phyloP scores from a whole-genome alignment of 1,140 invertebrate species.

The Bombus balteatus region DNA sequence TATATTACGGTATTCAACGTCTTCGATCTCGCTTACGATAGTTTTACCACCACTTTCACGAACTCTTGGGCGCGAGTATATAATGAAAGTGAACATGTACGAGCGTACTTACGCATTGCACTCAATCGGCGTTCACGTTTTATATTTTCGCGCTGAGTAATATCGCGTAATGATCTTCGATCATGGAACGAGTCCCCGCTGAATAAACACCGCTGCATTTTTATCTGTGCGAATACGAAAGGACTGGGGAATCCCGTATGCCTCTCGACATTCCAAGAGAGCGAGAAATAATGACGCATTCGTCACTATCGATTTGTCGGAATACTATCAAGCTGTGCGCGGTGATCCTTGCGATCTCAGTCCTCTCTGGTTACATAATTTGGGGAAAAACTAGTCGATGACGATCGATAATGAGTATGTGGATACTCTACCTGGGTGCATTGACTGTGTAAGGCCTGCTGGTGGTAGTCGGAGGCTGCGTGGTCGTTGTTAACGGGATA shows the following conservation, averaged over 20 bases:
- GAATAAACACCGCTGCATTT: neutral
- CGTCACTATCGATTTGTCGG: neutral
- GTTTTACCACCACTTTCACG: conserved; percentile 24
- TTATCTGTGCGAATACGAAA: neutral
- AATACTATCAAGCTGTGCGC: neutral
- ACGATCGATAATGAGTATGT: neutral
- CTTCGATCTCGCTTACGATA: conserved; percentile 27
- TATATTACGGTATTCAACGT: neutral
- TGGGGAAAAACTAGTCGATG: neutral
- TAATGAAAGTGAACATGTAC: conserved; percentile 22
- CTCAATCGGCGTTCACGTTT: neutral
- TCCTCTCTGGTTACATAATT: neutral
- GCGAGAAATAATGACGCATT: conserved; percentile 22
- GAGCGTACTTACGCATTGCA: neutral
- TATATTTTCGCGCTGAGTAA: neutral
- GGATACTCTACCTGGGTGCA: conserved; percentile 77
- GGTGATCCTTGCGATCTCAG: neutral
- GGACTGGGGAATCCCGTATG: neutral
- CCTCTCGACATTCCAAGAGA: conserved; percentile 8
- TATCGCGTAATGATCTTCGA: neutral
- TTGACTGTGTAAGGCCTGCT: conserved; percentile 75
- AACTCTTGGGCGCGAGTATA: neutral
- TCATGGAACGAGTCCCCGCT: neutral
- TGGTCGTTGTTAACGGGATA: conserved; percentile 76
- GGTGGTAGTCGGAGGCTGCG: conserved; percentile 75